These are phyloP conservation scores for Fregetta grallaria DNA, from an alignment of 2,113 vertebrate genomes.

Conservation along the genomic window DNA sequence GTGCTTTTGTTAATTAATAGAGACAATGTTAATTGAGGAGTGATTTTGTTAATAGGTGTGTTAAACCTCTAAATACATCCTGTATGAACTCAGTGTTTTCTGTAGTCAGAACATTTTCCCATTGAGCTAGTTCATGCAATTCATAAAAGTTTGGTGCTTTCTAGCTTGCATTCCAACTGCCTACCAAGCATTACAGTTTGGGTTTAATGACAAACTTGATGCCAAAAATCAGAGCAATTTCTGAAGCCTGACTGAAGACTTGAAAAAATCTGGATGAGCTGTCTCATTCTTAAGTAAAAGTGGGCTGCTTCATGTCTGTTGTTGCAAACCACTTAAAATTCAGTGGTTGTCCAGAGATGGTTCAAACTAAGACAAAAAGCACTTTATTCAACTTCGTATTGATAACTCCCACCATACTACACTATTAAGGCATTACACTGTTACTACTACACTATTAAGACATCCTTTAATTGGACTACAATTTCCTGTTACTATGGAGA, in stretches of 20 bases:
- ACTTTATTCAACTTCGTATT: conserved; percentile 14
- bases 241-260: background rate
- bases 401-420: background rate
- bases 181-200: background rate
- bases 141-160: background rate
- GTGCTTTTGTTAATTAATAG: conserved; percentile 9
- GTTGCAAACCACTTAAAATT: conserved; percentile 48
- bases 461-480: background rate
- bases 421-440: background rate
- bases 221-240: background rate
- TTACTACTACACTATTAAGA: background rate
- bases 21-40: conserved; percentile 28
- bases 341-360: conserved; percentile 27
- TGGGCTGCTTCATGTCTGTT: background rate
- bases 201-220: background rate
- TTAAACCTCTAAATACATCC: background rate
- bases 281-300: background rate
- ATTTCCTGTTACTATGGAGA: conserved; percentile 44
- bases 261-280: background rate
- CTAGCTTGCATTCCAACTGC: background rate
- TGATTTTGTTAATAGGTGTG: background rate
- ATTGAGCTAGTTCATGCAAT: background rate
- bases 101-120: background rate
- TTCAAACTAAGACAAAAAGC: conserved; percentile 32
- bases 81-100: background rate